Base-by-base conservation (phyloP, 2,888 invertebrate genomes). In the Tricholauxania praeusta region DNA sequence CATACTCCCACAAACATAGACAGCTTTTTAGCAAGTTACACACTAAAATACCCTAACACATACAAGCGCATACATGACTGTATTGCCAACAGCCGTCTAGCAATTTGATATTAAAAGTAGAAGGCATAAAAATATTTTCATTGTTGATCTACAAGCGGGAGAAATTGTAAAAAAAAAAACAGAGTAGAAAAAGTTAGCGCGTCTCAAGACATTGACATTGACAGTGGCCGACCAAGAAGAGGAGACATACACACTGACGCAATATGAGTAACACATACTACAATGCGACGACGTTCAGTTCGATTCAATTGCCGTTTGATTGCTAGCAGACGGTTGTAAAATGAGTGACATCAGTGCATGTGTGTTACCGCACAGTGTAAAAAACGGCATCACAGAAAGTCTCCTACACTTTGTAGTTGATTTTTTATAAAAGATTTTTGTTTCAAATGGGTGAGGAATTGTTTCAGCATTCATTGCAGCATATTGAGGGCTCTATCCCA, bases 131-230 rank as follows among this genome's bases (percentile, higher is more conserved):
- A 39, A 39, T 22, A 57, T 65, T n/a, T 52, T 22, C n/a, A 63
- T 39, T 69, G 57, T n/a, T 47, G 15, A 15, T 52, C 14, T 10
- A n/a, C 12, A 22, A 48, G 53, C n/a, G 63, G 52, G 8, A 39
- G 39, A 39, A 39, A 39, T 7, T 53, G 15, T 15, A 12, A 32
- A 32, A 39, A n/a, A n/a, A 28, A 39, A 39, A n/a, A n/a, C n/a
- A 39, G 67, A n/a, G 15, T 5, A n/a, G 39, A 12, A 15, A 39
- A 39, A 47, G 52, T 63, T 49, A 53, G 59, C 28, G 57, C 19
- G 72, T 55, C 59, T 28, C 62, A 68, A 69, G 69, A 63, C 69
- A 69, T 72, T 72, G 72, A 68, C 72, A 72, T 68, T 72, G 72
- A 68, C 72, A 66, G 59, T 72, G 72, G 65, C 55, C 22, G 55